These are phyloP conservation scores for Raja brachyura DNA, from an alignment of 2,113 vertebrate genomes.

Conservation along the genomic window DNA sequence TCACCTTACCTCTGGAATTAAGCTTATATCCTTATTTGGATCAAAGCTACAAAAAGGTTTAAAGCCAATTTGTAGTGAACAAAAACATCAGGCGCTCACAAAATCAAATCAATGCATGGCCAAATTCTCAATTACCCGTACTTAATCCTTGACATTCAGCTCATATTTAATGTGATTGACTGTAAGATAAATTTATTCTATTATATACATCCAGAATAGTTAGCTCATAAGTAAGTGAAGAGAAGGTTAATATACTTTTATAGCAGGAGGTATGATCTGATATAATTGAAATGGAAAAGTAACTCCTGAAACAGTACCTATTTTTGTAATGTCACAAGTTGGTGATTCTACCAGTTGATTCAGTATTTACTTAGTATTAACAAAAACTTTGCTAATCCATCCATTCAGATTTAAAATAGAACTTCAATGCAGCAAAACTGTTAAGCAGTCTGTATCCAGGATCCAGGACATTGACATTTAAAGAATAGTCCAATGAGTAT, in stretches of 20 bases:
- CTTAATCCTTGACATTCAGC: neutral
- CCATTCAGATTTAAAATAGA: too few species aligned
- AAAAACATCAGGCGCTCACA: neutral
- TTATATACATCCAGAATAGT: neutral
- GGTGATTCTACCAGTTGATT: neutral
- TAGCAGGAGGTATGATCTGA: neutral
- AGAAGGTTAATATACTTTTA: neutral
- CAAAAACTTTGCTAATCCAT: too few species aligned
- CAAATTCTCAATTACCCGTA: neutral
- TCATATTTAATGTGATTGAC: neutral
- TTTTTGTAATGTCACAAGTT: neutral
- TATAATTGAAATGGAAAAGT: neutral
- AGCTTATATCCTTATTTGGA: too few species aligned
- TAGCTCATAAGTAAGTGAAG: neutral
- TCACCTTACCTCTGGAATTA: too few species aligned
- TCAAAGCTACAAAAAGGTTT: too few species aligned
- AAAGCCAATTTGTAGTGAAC: neutral
- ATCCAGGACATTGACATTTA: neutral
- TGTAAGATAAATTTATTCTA: neutral
- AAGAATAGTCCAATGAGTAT: neutral
- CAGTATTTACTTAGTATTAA: neutral
- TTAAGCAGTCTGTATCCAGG: too few species aligned
- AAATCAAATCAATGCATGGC: neutral
- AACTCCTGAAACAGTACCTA: neutral
- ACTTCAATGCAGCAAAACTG: too few species aligned